These are phyloP conservation scores for Austrofundulus limnaeus DNA, from an alignment of 2,113 vertebrate species.

Conservation along the genomic window DNA sequence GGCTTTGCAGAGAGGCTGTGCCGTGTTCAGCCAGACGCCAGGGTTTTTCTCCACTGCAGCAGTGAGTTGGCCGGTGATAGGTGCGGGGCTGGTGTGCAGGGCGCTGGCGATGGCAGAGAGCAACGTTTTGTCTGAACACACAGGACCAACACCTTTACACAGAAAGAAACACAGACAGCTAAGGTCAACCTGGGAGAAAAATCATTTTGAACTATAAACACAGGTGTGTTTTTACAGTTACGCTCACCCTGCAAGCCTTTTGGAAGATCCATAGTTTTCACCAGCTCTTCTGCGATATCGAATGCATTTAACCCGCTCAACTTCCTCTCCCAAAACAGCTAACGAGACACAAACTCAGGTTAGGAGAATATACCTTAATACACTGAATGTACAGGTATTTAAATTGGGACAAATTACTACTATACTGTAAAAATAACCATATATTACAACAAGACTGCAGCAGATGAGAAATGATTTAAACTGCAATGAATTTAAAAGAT, in stretches of 20 bases:
- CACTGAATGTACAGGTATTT: neutral
- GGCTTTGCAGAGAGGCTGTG: conserved; percentile 94
- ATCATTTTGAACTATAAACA: neutral
- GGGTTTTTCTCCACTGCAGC: conserved; percentile 97
- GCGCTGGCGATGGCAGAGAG: conserved; percentile 94
- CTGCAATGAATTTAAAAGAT: neutral
- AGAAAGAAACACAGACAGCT: neutral
- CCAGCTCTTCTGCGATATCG: conserved; percentile 94
- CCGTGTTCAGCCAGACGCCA: conserved; percentile 95
- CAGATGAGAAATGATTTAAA: no score
- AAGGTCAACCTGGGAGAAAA: neutral
- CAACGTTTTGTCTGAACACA: conserved; percentile 91
- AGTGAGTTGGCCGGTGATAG: conserved; percentile 94
- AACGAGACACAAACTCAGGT: neutral
- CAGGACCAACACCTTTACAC: conserved; percentile 88
- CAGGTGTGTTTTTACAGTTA: neutral
- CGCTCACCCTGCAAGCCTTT: conserved; percentile 91
- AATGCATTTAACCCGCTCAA: conserved; percentile 91
- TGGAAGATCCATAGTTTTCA: conserved; percentile 96
- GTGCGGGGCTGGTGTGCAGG: conserved; percentile 91
- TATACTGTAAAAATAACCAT: no score
- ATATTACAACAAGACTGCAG: no score
- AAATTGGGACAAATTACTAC: no score
- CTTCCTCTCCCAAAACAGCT: conserved; percentile 99
- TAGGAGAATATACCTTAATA: neutral